Percentiles rank a stretch among this genome's conserved stretches.
Conservation (phyloP, 2,888 invertebrate genomes). For the Nomada flava region DNA sequence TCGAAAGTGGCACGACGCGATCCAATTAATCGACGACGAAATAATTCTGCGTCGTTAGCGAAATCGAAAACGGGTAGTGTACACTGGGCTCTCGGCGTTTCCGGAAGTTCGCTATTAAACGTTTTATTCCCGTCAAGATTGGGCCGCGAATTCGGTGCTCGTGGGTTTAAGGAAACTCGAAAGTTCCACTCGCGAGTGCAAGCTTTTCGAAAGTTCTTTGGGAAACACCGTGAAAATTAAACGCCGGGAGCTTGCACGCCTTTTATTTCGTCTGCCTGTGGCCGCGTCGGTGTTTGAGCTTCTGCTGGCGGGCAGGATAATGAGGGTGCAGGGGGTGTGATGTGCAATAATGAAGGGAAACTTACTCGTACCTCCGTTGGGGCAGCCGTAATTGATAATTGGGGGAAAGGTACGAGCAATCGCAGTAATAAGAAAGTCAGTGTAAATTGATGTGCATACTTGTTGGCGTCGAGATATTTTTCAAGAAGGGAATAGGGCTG, state of each 20-base stretch:
- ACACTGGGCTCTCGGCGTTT: neutral
- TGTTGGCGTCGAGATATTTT: too few relatives aligned
- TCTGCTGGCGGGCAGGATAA: neutral
- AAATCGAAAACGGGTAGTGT: slow-evolving; percentile 19
- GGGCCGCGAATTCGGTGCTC: neutral
- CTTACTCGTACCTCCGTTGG: too few relatives aligned
- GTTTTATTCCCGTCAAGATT: slow-evolving; percentile 2
- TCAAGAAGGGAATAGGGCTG: too few relatives aligned
- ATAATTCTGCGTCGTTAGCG: slow-evolving; percentile 10
- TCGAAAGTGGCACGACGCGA: neutral
- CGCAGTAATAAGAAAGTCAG: too few relatives aligned
- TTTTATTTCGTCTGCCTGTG: neutral
- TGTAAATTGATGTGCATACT: too few relatives aligned
- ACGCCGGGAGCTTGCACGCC: slow-evolving; percentile 3
- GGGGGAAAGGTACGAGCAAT: too few relatives aligned
- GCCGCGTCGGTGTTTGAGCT: neutral
- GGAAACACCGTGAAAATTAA: slow-evolving; percentile 37
- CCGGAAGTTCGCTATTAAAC: slow-evolving; percentile 21
- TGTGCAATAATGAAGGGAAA: neutral
- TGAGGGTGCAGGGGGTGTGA: neutral
- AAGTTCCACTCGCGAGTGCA: slow-evolving; percentile 27
- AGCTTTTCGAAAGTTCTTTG: slow-evolving; percentile 25
- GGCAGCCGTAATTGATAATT: too few relatives aligned
- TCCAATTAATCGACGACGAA: slow-evolving; percentile 42
- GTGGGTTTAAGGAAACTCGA: slow-evolving; percentile 15